A percentile compares a stretch with the other conserved stretches of the same genome.
These are phyloP conservation scores for Eulemur albifrons DNA, from an alignment of 2,797 vertebrate genomes.

Conservation along the genomic window DNA sequence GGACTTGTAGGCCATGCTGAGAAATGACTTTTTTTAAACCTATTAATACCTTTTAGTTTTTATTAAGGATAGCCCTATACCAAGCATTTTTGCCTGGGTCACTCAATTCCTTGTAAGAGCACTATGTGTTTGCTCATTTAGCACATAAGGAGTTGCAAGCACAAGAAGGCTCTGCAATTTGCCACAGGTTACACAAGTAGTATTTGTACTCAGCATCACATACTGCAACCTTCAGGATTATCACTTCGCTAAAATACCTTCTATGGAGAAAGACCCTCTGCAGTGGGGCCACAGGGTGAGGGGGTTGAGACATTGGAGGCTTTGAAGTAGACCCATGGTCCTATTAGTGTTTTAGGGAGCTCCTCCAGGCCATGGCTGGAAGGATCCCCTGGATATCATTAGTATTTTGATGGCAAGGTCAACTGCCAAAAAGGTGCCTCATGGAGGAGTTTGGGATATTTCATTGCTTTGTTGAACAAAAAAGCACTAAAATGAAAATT, in stretches of 20 bases:
- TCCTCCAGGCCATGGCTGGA: neutral
- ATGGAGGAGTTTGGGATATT: neutral
- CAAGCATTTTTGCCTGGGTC: neutral
- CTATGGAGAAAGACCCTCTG: neutral
- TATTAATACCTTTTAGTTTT: neutral
- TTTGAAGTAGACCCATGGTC: neutral
- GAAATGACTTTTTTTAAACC: neutral
- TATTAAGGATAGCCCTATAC: neutral
- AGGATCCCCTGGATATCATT: neutral
- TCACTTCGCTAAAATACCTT: neutral
- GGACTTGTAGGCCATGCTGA: neutral
- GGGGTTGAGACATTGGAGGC: neutral
- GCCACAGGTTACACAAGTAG: neutral
- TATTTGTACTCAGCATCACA: neutral
- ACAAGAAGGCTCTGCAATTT: neutral
- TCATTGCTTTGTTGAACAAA: neutral
- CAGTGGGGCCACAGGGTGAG: neutral
- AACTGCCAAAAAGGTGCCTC: neutral
- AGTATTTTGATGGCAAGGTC: neutral
- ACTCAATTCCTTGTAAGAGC: neutral
- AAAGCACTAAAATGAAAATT: constrained; percentile 34
- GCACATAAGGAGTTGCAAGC: neutral
- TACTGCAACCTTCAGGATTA: neutral
- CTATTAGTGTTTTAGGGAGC: neutral
- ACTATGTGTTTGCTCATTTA: neutral